Evolutionary conservation across 2,797 vertebrate species (phyloP), one percentile per base, ranked within the genome.

Genomic region (Jordanella pulchra): DNA sequence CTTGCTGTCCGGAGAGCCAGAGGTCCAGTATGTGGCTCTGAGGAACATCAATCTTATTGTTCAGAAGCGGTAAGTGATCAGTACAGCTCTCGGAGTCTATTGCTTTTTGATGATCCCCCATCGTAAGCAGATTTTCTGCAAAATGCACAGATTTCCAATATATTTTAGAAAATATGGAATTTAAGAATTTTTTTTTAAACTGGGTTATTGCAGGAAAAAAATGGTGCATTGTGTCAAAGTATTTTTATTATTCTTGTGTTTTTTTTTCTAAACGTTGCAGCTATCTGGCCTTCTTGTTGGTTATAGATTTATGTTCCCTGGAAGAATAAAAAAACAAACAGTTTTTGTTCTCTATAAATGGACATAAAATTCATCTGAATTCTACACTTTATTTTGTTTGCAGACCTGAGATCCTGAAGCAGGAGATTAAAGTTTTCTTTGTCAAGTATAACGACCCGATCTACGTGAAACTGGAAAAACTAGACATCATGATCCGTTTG

Each of bases 371-470:
- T 7, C 18, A 11, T 23, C 25, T 11, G 47, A 69, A 23, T 69
- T 39, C 47, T 42, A 39, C 69, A 1, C 75, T 15, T 66, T n/a
- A n/a, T n/a, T n/a, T 71, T 77, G n/a, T 82, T 25, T 79, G 17
- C 89, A 99, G 97, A 81, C 97, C 97, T 0, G 97, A 99, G 93
- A 97, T 99, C 89, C 93, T 99, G 78, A 99, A 99, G 92, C 97
- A 99, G 0, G 98, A 99, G 92, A 99, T 99, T 93, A 99, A 99
- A 84, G 98, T 99, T 65, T 99, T 99, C 86, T 99, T 99, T 14
- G 98, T 99, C 72, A 99, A 99, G 87, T 99, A 99, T 91, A 99
- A 99, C 0, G 98, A 99, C 90, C 98, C 98, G 0, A 99, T 99
- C 90, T 99, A 99, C 0, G 97, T 99, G 86, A 99, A 99, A 80